Evolutionary conservation across 2,113 vertebrate species (phyloP).

Genomic region (Alectura lathami): DNA sequence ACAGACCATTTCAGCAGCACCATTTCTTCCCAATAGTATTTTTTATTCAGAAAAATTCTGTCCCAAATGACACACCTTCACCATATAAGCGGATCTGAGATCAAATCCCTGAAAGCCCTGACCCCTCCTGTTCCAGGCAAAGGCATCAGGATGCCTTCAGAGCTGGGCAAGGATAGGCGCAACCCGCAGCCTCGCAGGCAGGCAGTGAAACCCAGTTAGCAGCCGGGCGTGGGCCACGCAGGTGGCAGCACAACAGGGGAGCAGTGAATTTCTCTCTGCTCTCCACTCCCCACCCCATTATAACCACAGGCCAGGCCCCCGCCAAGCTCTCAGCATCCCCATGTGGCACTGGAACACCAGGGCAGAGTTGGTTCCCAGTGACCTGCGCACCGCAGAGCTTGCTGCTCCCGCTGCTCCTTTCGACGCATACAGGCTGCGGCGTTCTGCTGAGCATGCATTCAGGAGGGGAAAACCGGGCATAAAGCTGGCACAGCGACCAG

Average conservation of each 20-base stretch:
- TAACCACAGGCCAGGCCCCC: background rate
- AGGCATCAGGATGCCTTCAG: accelerated
- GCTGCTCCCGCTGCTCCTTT: background rate
- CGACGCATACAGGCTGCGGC: accelerated
- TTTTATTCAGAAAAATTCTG: background rate
- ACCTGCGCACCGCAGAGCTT: background rate
- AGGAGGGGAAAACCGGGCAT: background rate
- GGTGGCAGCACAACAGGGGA: background rate
- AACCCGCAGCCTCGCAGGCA: background rate
- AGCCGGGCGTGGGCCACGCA: background rate
- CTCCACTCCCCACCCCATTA: background rate
- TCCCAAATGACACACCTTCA: background rate
- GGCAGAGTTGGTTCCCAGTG: background rate
- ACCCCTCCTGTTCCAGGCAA: background rate
- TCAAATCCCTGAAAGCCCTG: accelerated
- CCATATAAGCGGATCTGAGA: background rate
- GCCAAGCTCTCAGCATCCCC: accelerated
- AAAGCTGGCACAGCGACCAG: background rate
- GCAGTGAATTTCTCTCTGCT: background rate
- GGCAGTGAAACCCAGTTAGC: background rate
- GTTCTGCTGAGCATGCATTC: background rate
- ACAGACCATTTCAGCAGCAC: background rate
- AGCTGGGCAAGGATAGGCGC: background rate
- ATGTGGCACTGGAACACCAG: accelerated
- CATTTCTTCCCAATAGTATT: background rate